Conservation (phyloP, 2,113 vertebrate genomes). For the Syngnathoides biaculeatus region DNA sequence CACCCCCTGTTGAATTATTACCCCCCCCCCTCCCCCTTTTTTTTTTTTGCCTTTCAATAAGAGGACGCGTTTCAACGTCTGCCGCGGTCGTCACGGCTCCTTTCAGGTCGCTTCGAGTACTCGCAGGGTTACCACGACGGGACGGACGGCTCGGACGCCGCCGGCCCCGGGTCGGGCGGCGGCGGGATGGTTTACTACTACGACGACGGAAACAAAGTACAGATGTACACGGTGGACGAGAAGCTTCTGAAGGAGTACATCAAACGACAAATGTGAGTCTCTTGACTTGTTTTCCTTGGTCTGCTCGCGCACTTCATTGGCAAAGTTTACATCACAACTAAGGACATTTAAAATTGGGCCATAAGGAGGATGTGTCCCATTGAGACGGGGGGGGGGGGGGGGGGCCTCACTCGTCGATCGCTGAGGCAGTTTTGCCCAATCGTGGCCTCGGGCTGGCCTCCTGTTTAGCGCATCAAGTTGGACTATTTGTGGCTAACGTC, state of each 20-base stretch:
- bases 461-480: too few relatives aligned
- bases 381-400: too few relatives aligned
- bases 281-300: too few relatives aligned
- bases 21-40: background rate
- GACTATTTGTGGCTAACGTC: too few relatives aligned
- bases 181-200: constrained; percentile 92
- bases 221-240: constrained; percentile 92
- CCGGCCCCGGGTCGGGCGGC: constrained; percentile 74
- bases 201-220: constrained; percentile 83
- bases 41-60: background rate
- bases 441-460: too few relatives aligned
- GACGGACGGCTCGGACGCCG: constrained; percentile 67
- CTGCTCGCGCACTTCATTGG: too few relatives aligned
- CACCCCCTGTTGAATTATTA: too few relatives aligned
- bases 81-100: background rate
- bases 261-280: constrained; percentile 91
- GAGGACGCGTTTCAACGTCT: background rate
- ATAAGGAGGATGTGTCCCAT: too few relatives aligned
- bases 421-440: too few relatives aligned
- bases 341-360: too few relatives aligned
- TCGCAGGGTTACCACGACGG: constrained; percentile 78
- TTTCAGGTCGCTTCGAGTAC: constrained; percentile 83
- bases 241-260: constrained; percentile 92
- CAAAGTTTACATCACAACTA: too few relatives aligned
- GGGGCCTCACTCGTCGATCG: too few relatives aligned